Evolutionary conservation across 2,888 invertebrate genomes (phyloP).

Genomic region (Zootermopsis nevadensis): DNA sequence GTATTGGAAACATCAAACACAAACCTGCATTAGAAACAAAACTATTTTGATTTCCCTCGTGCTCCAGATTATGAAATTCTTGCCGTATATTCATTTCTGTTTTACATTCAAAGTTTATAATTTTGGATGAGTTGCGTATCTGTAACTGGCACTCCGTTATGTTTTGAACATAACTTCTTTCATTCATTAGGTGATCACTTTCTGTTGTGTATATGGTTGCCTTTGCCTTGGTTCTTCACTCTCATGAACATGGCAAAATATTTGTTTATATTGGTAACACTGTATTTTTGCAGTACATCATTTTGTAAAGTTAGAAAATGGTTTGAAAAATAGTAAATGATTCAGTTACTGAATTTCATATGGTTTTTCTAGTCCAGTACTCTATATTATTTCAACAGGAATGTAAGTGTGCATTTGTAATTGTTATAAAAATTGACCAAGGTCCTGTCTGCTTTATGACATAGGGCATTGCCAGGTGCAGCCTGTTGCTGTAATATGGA

Average conservation of each 20-base stretch:
- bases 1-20: no score
- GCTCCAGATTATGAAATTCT: no score
- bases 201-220: not conserved
- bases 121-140: not conserved
- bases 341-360: conserved; percentile 23
- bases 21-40: no score
- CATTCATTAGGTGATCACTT: not conserved
- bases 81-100: not conserved
- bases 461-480: not conserved
- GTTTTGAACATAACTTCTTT: not conserved
- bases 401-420: not conserved
- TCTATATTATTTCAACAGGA: conserved; percentile 18
- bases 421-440: not conserved
- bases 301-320: not conserved
- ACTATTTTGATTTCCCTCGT: no score
- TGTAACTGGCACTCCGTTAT: not conserved
- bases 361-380: conserved; percentile 37
- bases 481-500: not conserved
- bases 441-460: conserved; percentile 8
- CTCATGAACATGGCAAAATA: conserved; percentile 10
- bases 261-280: conserved; percentile 22
- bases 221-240: not conserved
- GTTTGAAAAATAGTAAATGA: conserved; percentile 10
- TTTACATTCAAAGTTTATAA: not conserved
- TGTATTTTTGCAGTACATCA: not conserved